Evolutionary conservation across 1,140 invertebrate species (phyloP), one percentile per base, ranked within the genome.

Genomic region (Leptinotarsa defecta): DNA sequence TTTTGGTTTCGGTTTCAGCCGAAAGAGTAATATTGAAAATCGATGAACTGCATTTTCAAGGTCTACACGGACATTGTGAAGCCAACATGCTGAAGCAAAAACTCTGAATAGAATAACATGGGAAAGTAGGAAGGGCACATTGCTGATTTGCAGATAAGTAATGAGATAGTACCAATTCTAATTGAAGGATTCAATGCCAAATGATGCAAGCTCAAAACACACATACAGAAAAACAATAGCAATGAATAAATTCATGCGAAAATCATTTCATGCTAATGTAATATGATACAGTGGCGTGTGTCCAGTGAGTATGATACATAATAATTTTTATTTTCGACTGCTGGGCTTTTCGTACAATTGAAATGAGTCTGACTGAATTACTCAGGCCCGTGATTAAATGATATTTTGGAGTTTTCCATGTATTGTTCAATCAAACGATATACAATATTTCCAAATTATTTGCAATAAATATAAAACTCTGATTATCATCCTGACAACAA

Each of bases 171-270:
- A 68, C 43, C 67, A 43, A 19, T 11, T 80, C 79, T 78, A 82
- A 83, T 83, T 81, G 77, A 70, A 68, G 76, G 68, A 78, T 76
- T 81, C 81, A 82, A 82, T 82, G 82, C 77, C 79, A 81, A 79
- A 83, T 83, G 81, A 83, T 81, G 82, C 80, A 83, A 83, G 24
- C 67, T 43, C 3, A 24, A 68, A 48, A 27, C 15, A 68, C 77
- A 68, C 70, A 70, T 77, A 68, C 70, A 70, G 68, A 67, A 77
- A 22, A 64, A 77, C 77, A 79, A 78, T 78, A 75, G 57, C 64
- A 62, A 62, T n/a, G 27, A 64, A 72, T 63, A 78, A 76, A 78
- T 74, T 79, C 78, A 81, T 80, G 79, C 79, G 74, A 80, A 79
- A 76, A 74, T 68, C 73, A 73, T 52, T 71, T 61, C 65, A 79